These are phyloP conservation scores for Ectropis grisescens DNA, from an alignment of 1,140 invertebrate genomes.

Conservation along the genomic window DNA sequence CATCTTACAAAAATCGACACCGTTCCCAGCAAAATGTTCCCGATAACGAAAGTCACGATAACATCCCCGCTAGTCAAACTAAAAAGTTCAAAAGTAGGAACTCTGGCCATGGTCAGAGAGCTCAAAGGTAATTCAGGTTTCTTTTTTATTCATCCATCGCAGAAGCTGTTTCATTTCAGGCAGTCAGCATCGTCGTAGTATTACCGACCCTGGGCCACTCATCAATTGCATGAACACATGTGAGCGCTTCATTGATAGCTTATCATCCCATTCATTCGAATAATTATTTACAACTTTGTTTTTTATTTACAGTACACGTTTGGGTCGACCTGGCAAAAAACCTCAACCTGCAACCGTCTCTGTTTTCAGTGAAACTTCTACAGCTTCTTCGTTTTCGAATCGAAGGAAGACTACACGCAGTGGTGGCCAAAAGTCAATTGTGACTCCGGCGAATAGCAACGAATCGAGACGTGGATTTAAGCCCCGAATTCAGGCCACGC, in stretches of 20 bases:
- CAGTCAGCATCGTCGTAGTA: conserved; percentile 7
- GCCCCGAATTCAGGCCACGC: conserved; percentile 71
- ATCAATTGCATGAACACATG: too few species aligned
- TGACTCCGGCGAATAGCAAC: conserved; percentile 51
- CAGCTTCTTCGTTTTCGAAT: conserved; percentile 59
- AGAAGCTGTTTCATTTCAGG: too few species aligned
- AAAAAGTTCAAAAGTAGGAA: conserved; percentile 65
- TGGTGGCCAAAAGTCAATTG: conserved; percentile 48
- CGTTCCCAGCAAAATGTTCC: conserved; percentile 42
- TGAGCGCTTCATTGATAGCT: too few species aligned
- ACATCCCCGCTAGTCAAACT: conserved; percentile 29
- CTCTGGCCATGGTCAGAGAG: conserved; percentile 36
- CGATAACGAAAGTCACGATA: conserved; percentile 34
- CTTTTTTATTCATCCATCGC: too few species aligned
- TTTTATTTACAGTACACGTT: conserved; percentile 64
- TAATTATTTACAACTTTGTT: too few species aligned
- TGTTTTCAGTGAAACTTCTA: conserved; percentile 73
- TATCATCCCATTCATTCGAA: too few species aligned
- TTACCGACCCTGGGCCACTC: conserved; percentile 13
- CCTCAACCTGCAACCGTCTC: conserved; percentile 73
- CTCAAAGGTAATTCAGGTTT: conserved; percentile 43
- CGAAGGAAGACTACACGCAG: conserved; percentile 62
- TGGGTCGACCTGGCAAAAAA: conserved; percentile 55
- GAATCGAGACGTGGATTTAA: conserved; percentile 72
- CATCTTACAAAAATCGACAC: conserved; percentile 63